phyloP scores from a whole-genome alignment of 53 echinoderm and acorn worm genomes.

The Stichopus horrens region DNA sequence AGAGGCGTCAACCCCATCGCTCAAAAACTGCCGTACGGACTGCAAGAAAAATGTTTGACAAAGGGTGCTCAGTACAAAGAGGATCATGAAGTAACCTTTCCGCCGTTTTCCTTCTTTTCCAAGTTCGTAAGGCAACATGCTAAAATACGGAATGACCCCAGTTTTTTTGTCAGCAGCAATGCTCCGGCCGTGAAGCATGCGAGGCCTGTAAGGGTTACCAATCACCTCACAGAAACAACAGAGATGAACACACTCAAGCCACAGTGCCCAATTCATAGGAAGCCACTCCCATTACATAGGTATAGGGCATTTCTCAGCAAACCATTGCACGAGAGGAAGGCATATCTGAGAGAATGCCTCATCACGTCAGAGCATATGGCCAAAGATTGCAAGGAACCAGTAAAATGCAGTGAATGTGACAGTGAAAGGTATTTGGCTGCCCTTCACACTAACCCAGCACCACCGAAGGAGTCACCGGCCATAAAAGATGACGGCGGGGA shows the following conservation, averaged over 20 bases:
- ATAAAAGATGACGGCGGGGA: constrained; percentile 3
- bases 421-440: background rate
- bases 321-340: constrained; percentile 50
- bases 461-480: background rate
- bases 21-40: constrained; percentile 45
- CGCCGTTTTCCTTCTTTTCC: constrained; percentile 51
- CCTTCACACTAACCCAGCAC: background rate
- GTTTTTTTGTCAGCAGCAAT: background rate
- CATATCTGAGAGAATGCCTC: constrained; percentile 33
- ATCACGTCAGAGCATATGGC: constrained; percentile 17
- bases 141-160: constrained; percentile 50
- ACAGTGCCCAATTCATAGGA: constrained; percentile 55
- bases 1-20: constrained; percentile 49
- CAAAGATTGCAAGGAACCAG: constrained; percentile 13
- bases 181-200: background rate
- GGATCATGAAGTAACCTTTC: constrained; percentile 28
- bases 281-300: constrained; percentile 50
- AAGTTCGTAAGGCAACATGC: constrained; percentile 44
- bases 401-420: constrained; percentile 16
- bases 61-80: constrained; percentile 55
- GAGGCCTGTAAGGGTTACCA: constrained; percentile 16
- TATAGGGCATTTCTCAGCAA: constrained; percentile 48
- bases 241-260: constrained; percentile 8
- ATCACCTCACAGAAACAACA: constrained; percentile 26
- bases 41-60: constrained; percentile 59